Conservation (phyloP, 2,797 vertebrate genomes). For the Carapus acus region DNA sequence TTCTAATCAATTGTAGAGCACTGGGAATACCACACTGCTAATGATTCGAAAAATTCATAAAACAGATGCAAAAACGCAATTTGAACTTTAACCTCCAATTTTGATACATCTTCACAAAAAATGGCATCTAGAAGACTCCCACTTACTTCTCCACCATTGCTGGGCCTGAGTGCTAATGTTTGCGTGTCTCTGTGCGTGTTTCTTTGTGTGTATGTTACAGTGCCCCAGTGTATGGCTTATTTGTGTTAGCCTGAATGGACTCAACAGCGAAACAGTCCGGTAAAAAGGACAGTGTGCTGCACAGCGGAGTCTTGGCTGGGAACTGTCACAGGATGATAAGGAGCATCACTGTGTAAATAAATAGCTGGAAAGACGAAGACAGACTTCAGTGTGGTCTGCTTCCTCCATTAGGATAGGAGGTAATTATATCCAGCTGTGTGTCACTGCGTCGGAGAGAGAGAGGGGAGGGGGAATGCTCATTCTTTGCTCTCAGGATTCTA, state of each 20-base stretch:
- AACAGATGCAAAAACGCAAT: too few relatives aligned
- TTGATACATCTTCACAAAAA: too few relatives aligned
- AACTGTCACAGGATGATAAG: constrained; percentile 57
- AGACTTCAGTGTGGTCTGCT: constrained; percentile 68
- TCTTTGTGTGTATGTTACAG: constrained; percentile 29
- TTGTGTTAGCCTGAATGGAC: constrained; percentile 32
- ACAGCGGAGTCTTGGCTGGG: constrained; percentile 34
- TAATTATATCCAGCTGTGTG: constrained; percentile 62
- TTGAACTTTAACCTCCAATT: too few relatives aligned
- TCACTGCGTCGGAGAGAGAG: constrained; percentile 27
- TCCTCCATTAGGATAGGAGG: constrained; percentile 47
- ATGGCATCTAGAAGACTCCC: constrained; percentile 26
- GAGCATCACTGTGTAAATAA: constrained; percentile 66
- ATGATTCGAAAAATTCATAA: too few relatives aligned
- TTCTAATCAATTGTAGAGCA: too few relatives aligned
- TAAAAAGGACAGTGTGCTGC: constrained; percentile 25
- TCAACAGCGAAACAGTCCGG: constrained; percentile 23
- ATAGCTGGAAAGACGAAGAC: constrained; percentile 54
- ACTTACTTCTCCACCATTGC: constrained; percentile 10
- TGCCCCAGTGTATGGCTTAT: constrained; percentile 41
- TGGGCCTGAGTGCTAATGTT: constrained; percentile 17
- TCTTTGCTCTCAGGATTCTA: constrained; percentile 11
- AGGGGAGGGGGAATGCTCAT: constrained; percentile 20
- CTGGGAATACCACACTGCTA: too few relatives aligned
- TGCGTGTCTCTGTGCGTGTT: constrained; percentile 15